phyloP scores from a whole-genome alignment of 2,888 invertebrate species.

The Meandrusa payeni region DNA sequence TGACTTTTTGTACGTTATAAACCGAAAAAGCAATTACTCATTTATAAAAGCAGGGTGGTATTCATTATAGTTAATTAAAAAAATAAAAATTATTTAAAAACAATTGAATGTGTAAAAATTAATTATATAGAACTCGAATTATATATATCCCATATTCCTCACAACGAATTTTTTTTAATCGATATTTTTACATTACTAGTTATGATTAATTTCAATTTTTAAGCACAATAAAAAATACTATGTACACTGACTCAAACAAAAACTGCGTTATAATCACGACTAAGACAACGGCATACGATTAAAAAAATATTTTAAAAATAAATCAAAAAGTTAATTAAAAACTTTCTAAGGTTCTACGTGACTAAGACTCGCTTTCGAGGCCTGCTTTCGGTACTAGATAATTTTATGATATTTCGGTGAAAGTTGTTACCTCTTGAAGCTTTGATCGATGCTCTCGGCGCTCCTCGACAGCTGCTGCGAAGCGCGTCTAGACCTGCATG shows the following conservation, averaged over 20 bases:
- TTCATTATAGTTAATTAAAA: too few species aligned
- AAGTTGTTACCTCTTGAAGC: constrained; percentile 78
- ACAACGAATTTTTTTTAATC: too few species aligned
- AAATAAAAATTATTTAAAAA: too few species aligned
- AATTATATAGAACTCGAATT: too few species aligned
- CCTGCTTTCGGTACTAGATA: constrained; percentile 7
- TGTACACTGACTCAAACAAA: not conserved
- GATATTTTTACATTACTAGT: too few species aligned
- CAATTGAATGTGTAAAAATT: too few species aligned
- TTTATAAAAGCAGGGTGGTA: too few species aligned
- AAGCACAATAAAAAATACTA: too few species aligned
- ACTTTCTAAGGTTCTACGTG: constrained; percentile 11
- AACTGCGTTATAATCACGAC: not conserved
- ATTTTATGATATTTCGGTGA: constrained; percentile 14
- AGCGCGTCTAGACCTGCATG: constrained; percentile 91
- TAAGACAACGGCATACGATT: not conserved
- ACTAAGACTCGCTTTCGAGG: constrained; percentile 1
- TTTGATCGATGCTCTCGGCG: constrained; percentile 83
- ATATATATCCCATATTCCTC: too few species aligned
- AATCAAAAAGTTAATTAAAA: constrained; percentile 9
- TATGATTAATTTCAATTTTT: too few species aligned
- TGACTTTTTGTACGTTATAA: too few species aligned
- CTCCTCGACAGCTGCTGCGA: constrained; percentile 90
- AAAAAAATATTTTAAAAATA: not conserved
- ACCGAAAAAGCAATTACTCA: too few species aligned